Evolutionary conservation across 30 jellyfish, hydroid and myxozoan species (phyloP).

Genomic region (Cassiopea andromeda): DNA sequence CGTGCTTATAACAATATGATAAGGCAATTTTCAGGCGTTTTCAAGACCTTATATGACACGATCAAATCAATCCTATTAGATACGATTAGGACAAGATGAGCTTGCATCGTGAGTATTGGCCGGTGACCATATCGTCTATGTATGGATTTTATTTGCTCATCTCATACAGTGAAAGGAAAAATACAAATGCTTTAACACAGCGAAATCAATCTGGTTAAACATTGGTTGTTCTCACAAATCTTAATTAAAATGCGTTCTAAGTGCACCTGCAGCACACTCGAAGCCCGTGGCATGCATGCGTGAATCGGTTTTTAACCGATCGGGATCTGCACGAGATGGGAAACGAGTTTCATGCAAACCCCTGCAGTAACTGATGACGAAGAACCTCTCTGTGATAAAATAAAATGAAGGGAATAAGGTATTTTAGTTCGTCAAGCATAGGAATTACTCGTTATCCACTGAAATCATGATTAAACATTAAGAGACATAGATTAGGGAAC

Average conservation of each 20-base stretch:
- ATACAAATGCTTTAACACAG: constrained; percentile 37
- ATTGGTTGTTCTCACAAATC: constrained; percentile 61
- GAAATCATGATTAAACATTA: neutral
- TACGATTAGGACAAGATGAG: neutral
- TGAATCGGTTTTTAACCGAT: neutral
- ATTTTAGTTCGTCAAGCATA: neutral
- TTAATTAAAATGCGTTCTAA: constrained; percentile 64
- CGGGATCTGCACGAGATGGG: neutral
- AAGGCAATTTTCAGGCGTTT: neutral
- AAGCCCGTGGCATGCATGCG: constrained; percentile 3
- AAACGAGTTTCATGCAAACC: neutral
- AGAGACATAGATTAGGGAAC: neutral
- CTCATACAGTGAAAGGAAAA: constrained; percentile 29
- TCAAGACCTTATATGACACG: constrained; percentile 2
- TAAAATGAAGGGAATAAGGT: neutral
- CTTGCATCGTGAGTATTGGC: constrained; percentile 7
- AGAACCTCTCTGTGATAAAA: neutral
- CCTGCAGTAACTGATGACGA: neutral
- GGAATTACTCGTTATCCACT: neutral
- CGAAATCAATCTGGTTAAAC: constrained; percentile 31
- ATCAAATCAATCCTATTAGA: neutral
- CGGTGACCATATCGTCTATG: constrained; percentile 29
- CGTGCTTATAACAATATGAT: neutral
- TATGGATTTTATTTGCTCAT: constrained; percentile 19
- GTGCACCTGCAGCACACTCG: constrained; percentile 68